A percentile compares a stretch with the other conserved stretches of the same genome.
phyloP scores from a whole-genome alignment of 2,113 vertebrate genomes.

The Apodemus sylvaticus region DNA sequence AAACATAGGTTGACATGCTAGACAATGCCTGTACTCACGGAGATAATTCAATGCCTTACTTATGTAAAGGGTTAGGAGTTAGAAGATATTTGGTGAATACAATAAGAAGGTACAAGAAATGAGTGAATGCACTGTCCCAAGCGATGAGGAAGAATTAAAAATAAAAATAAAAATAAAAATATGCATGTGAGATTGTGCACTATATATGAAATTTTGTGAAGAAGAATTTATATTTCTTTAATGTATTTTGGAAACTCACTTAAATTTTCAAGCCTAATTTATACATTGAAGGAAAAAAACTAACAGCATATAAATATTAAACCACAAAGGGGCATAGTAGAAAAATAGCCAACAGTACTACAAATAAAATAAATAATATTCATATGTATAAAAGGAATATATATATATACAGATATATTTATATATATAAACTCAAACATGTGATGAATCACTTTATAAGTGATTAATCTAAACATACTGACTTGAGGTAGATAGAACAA shows the following conservation, averaged over 20 bases:
- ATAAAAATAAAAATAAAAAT: background rate
- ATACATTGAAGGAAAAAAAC: background rate
- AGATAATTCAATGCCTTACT: background rate
- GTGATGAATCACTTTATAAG: background rate
- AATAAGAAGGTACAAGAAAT: background rate
- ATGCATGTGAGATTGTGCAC: background rate
- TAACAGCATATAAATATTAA: background rate
- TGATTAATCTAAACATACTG: background rate
- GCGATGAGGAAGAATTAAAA: background rate
- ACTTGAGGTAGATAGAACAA: background rate
- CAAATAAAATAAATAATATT: background rate
- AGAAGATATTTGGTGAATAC: background rate
- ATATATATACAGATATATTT: background rate
- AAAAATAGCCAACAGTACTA: background rate
- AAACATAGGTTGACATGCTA: background rate
- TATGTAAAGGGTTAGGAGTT: background rate
- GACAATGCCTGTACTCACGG: background rate
- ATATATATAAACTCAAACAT: background rate
- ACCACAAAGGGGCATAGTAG: accelerated
- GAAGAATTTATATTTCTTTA: background rate
- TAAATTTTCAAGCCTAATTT: background rate
- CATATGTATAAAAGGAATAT: no score
- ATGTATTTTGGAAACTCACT: background rate
- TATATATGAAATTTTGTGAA: background rate
- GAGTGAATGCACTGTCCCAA: no score